Percentiles rank a stretch among this genome's conserved stretches.
These are phyloP conservation scores for Eupsittula cactorum DNA, from an alignment of 2,113 vertebrate species.

Conservation along the genomic window DNA sequence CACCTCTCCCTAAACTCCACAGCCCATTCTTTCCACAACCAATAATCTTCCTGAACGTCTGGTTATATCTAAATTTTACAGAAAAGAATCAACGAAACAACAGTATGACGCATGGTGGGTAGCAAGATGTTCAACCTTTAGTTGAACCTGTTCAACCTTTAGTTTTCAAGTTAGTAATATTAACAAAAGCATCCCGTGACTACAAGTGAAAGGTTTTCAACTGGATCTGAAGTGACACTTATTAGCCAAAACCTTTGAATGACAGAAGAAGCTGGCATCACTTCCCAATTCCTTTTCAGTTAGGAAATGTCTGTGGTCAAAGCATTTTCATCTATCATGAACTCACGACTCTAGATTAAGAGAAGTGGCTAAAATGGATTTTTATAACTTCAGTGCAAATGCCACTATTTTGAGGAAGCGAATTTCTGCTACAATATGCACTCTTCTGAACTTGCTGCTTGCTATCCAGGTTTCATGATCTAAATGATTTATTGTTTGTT, in stretches of 20 bases:
- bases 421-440: neutral
- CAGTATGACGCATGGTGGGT: neutral
- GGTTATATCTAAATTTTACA: neutral
- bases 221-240: neutral
- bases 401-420: conserved; percentile 46
- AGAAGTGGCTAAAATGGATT: conserved; percentile 58
- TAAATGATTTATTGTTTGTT: conserved; percentile 8
- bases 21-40: neutral
- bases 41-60: neutral
- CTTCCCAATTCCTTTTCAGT: conserved; percentile 11
- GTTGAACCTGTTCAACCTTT: neutral
- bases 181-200: neutral
- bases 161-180: neutral
- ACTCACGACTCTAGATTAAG: neutral
- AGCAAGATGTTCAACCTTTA: neutral
- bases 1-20: neutral
- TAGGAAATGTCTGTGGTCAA: conserved; percentile 46
- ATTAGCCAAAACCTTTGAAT: conserved; percentile 45
- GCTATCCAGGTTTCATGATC: conserved; percentile 30
- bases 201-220: neutral
- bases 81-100: neutral
- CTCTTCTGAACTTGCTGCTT: neutral
- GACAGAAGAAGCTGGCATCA: conserved; percentile 32
- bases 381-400: conserved; percentile 42
- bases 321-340: conserved; percentile 1